Conservation (phyloP, 2,888 invertebrate genomes). For the Drosophila rubida region DNA sequence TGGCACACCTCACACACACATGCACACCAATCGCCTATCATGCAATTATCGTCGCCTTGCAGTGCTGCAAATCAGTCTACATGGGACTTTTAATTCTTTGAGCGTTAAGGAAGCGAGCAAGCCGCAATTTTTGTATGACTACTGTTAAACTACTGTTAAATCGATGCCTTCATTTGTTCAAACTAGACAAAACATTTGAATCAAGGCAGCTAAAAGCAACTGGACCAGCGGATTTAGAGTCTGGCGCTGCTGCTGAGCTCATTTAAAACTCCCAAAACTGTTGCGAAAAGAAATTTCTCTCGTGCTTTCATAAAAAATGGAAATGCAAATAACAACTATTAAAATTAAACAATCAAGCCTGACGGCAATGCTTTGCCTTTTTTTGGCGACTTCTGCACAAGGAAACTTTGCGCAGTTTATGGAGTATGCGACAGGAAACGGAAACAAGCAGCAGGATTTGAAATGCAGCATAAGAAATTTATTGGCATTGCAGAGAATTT, state of each 20-base stretch:
- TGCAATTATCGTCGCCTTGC: too few species aligned
- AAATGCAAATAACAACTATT: not conserved
- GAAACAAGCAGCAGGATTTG: constrained; percentile 5
- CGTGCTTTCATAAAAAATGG: not conserved
- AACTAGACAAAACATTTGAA: too few species aligned
- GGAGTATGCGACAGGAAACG: not conserved
- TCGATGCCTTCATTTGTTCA: too few species aligned
- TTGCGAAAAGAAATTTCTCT: not conserved
- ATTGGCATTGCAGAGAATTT: constrained; percentile 13
- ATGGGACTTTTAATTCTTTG: too few species aligned
- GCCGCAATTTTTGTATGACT: too few species aligned
- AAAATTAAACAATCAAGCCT: not conserved
- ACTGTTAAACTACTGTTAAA: too few species aligned
- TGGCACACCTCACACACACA: too few species aligned
- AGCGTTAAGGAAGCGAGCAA: too few species aligned
- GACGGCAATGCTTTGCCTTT: not conserved
- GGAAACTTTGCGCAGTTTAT: not conserved
- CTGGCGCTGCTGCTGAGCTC: too few species aligned
- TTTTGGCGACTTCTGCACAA: not conserved
- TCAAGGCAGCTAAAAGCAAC: not conserved
- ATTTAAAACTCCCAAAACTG: not conserved
- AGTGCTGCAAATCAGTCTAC: too few species aligned
- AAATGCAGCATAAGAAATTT: constrained; percentile 29
- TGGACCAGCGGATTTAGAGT: not conserved
- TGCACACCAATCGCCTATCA: too few species aligned